A percentile compares a stretch with the other conserved stretches of the same genome.
These are phyloP conservation scores for Adelphocoris suturalis DNA, from an alignment of 2,888 invertebrate genomes.

Conservation along the genomic window DNA sequence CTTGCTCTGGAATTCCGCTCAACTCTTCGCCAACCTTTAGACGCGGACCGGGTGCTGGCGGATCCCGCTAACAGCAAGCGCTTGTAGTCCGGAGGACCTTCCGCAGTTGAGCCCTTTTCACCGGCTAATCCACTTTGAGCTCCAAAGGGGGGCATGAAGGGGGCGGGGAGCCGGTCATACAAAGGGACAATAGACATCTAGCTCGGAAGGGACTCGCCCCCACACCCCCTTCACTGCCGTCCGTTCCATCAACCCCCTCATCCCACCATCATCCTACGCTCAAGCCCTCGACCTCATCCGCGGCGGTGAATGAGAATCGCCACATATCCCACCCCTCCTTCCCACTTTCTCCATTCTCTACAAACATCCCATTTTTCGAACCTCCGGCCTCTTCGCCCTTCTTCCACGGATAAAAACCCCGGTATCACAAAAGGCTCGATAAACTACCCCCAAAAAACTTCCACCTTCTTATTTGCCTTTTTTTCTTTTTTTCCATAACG, in stretches of 20 bases:
- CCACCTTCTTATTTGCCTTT: slow-evolving; percentile 24
- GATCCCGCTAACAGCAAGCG: slow-evolving; percentile 9
- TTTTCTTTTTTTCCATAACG: slow-evolving; percentile 21
- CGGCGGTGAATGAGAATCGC: slow-evolving; percentile 34
- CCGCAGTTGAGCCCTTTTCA: slow-evolving; percentile 15
- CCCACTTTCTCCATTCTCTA: not conserved
- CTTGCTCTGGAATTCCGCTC: not conserved
- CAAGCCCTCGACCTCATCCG: not conserved
- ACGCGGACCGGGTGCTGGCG: not conserved
- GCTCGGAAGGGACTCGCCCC: not conserved
- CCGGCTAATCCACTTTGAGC: slow-evolving; percentile 34
- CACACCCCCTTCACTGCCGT: not conserved
- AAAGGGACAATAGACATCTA: slow-evolving; percentile 32
- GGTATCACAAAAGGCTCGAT: slow-evolving; percentile 36
- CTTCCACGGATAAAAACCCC: not conserved
- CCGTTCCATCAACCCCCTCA: too few species aligned
- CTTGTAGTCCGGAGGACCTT: slow-evolving; percentile 1
- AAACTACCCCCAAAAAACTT: slow-evolving; percentile 22
- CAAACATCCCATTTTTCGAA: slow-evolving; percentile 36
- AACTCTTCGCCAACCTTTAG: not conserved
- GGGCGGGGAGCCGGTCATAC: not conserved
- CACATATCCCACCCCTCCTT: slow-evolving; percentile 5
- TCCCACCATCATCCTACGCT: too few species aligned
- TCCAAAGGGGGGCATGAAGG: not conserved
- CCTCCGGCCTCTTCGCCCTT: not conserved